phyloP scores from a whole-genome alignment of 2,888 invertebrate genomes.

The Euplexia lucipara region DNA sequence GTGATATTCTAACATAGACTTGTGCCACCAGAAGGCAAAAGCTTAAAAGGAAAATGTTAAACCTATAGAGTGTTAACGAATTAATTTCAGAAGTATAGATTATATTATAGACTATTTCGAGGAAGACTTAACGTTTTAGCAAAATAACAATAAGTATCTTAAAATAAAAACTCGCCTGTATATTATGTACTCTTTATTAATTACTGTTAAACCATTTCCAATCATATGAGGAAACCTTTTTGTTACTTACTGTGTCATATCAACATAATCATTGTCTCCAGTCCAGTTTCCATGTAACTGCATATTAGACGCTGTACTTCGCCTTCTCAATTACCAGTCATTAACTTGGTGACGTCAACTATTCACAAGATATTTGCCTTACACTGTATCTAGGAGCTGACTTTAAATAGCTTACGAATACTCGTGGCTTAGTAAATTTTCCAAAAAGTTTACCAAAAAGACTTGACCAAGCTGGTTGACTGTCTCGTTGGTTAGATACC shows the following conservation, averaged over 20 bases:
- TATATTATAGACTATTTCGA: background rate
- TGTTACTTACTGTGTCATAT: conserved; percentile 6
- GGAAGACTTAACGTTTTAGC: background rate
- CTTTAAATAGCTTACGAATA: conserved; percentile 7
- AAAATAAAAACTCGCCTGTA: too few species aligned
- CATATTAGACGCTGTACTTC: conserved; percentile 32
- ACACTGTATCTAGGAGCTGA: conserved; percentile 23
- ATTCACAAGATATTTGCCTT: conserved; percentile 38
- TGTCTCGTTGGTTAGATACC: too few species aligned
- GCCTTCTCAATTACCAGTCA: conserved; percentile 62
- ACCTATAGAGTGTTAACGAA: background rate
- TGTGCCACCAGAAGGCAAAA: background rate
- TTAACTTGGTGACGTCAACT: conserved; percentile 62
- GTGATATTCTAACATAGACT: conserved; percentile 5
- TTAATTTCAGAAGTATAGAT: background rate
- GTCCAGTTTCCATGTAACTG: conserved; percentile 34
- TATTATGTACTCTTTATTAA: too few species aligned
- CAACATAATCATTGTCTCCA: conserved; percentile 18
- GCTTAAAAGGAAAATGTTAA: background rate
- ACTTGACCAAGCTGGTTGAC: too few species aligned
- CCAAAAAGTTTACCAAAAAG: background rate
- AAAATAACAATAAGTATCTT: too few species aligned
- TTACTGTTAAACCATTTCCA: background rate
- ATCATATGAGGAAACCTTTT: background rate
- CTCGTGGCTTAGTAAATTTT: background rate